These are phyloP conservation scores for Tadarida brasiliensis DNA, from an alignment of 2,797 vertebrate genomes.

Conservation along the genomic window DNA sequence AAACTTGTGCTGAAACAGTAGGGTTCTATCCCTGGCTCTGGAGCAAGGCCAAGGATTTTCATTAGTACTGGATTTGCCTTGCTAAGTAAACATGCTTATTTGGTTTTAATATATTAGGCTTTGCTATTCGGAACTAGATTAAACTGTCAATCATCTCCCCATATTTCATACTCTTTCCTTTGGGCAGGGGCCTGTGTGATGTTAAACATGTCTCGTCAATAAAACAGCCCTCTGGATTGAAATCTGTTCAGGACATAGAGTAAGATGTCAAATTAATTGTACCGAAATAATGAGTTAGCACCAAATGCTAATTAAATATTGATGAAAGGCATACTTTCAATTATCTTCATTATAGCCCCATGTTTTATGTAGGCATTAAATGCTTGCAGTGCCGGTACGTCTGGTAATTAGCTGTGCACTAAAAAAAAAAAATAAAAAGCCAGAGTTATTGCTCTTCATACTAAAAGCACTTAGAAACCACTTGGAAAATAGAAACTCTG, in stretches of 20 bases:
- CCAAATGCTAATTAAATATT: conserved; percentile 92
- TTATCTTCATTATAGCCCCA: conserved; percentile 88
- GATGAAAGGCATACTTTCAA: conserved; percentile 89
- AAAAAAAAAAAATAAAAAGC: conserved; percentile 54
- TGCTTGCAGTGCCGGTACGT: conserved; percentile 73
- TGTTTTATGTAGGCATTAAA: conserved; percentile 86
- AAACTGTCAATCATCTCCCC: conserved; percentile 81
- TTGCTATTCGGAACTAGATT: conserved; percentile 81
- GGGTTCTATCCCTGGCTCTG: background rate
- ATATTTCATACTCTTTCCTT: conserved; percentile 80
- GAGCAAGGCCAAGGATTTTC: conserved; percentile 41
- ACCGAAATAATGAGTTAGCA: conserved; percentile 89
- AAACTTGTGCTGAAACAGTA: background rate
- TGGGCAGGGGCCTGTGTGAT: conserved; percentile 67
- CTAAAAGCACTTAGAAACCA: conserved; percentile 63
- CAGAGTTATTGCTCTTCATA: conserved; percentile 65
- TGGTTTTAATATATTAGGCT: conserved; percentile 70
- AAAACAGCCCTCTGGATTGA: conserved; percentile 83
- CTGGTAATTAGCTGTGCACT: conserved; percentile 82
- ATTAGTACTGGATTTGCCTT: conserved; percentile 53
- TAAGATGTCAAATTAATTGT: conserved; percentile 89
- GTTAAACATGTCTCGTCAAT: conserved; percentile 78
- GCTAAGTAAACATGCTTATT: background rate
- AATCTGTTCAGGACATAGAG: conserved; percentile 83
- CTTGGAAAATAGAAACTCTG: conserved; percentile 16